Evolutionary conservation across 2,888 invertebrate genomes (phyloP).

Genomic region (Dusona sp.): DNA sequence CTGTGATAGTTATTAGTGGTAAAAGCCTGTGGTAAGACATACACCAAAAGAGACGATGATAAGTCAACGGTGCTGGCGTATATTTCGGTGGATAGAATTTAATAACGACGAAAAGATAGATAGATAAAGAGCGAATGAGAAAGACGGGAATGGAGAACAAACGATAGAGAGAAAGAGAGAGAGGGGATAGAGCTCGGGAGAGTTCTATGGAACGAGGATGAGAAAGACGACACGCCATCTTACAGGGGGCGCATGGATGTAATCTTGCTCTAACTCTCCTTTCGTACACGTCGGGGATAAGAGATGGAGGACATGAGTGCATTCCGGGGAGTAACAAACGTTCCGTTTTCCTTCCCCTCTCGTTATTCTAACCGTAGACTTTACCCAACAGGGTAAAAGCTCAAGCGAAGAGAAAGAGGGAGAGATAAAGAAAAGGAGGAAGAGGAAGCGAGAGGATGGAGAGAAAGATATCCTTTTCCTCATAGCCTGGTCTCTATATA

Average conservation of each 20-base stretch:
- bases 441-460: neutral
- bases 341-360: slow-evolving; percentile 62
- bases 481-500: slow-evolving; percentile 23
- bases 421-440: neutral
- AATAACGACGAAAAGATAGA: slow-evolving; percentile 69
- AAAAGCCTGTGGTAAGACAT: slow-evolving; percentile 25
- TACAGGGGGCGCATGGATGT: slow-evolving; percentile 78
- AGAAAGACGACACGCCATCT: slow-evolving; percentile 54
- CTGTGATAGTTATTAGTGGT: slow-evolving; percentile 26
- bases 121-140: slow-evolving; percentile 36
- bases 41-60: slow-evolving; percentile 65
- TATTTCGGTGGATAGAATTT: slow-evolving; percentile 71
- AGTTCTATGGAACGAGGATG: slow-evolving; percentile 38
- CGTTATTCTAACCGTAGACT: slow-evolving; percentile 57
- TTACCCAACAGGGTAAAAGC: slow-evolving; percentile 45
- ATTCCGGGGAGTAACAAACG: slow-evolving; percentile 83
- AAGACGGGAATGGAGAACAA: slow-evolving; percentile 7
- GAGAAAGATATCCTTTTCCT: slow-evolving; percentile 3
- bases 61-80: slow-evolving; percentile 70
- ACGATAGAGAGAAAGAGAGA: slow-evolving; percentile 42
- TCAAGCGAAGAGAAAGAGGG: neutral
- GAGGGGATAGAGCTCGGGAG: slow-evolving; percentile 14
- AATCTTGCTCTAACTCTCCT: slow-evolving; percentile 83
- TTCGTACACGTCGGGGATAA: slow-evolving; percentile 75
- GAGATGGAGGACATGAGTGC: slow-evolving; percentile 75